phyloP scores from a whole-genome alignment of 2,888 invertebrate species.

The Myopa tessellatipennis region DNA sequence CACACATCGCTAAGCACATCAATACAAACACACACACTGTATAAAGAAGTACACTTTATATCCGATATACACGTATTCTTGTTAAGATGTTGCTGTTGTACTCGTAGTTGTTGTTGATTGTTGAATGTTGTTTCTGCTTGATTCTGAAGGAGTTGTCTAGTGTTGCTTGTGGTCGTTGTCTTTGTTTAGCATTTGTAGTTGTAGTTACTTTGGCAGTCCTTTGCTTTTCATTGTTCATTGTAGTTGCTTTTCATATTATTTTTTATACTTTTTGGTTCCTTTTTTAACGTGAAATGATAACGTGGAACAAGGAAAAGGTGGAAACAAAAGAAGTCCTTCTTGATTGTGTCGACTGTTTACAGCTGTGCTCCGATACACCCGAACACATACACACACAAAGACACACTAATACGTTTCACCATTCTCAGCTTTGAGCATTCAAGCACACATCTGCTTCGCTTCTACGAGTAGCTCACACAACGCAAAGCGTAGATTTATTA shows the following conservation, averaged over 20 bases:
- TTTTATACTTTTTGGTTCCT: constrained; percentile 17
- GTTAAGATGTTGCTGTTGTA: too few relatives aligned
- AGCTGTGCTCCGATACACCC: background rate
- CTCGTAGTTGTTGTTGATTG: too few relatives aligned
- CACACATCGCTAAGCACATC: background rate
- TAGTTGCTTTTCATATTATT: background rate
- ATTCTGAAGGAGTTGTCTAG: too few relatives aligned
- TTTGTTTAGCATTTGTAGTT: background rate
- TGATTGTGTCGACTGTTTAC: constrained; percentile 27
- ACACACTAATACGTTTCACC: background rate
- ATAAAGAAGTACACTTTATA: constrained; percentile 24
- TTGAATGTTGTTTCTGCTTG: too few relatives aligned
- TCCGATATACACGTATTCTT: background rate
- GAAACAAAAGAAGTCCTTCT: constrained; percentile 22
- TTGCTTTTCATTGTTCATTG: too few relatives aligned
- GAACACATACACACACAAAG: constrained; percentile 13
- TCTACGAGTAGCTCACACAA: background rate
- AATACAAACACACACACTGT: too few relatives aligned
- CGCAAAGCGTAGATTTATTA: constrained; percentile 24
- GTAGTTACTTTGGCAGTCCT: background rate
- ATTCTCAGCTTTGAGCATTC: too few relatives aligned
- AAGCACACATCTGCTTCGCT: too few relatives aligned
- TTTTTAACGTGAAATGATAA: constrained; percentile 21
- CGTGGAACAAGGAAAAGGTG: constrained; percentile 32
- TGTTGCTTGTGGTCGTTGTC: too few relatives aligned